Evolutionary conservation across 2,888 invertebrate species (phyloP).

Genomic region (Eristalis pertinax): DNA sequence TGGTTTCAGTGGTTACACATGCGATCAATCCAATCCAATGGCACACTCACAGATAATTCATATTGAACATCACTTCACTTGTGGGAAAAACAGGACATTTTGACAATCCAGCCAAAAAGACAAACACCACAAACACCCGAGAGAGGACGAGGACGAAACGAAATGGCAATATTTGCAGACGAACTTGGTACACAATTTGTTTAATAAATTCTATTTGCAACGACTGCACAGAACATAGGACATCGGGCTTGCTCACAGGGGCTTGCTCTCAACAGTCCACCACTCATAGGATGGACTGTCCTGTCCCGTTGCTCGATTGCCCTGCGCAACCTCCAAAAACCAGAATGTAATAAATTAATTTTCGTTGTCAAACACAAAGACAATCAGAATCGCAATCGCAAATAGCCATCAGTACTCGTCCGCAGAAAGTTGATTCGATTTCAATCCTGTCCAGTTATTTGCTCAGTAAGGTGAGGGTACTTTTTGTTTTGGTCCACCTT

Average conservation of each 20-base stretch:
- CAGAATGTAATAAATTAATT: conserved; percentile 22
- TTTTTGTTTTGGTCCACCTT: background rate
- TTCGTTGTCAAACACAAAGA: conserved; percentile 15
- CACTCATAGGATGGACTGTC: no score
- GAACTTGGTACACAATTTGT: conserved; percentile 13
- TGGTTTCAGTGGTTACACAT: no score
- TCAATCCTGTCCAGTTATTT: conserved; percentile 27
- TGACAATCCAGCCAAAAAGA: no score
- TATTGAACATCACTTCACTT: no score
- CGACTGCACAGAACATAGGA: background rate
- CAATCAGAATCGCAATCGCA: background rate
- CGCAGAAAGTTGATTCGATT: conserved; percentile 18
- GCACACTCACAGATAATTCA: no score
- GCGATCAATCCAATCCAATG: no score
- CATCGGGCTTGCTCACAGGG: no score
- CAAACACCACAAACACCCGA: no score
- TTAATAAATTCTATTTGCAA: conserved; percentile 18
- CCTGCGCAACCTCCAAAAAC: background rate
- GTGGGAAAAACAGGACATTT: no score
- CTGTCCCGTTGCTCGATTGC: background rate
- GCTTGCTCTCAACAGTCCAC: no score
- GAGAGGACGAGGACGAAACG: no score
- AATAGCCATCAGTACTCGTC: background rate
- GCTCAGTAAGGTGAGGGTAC: background rate
- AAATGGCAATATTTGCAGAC: conserved; percentile 12